Evolutionary conservation across 2,888 invertebrate species (phyloP), one percentile per base, ranked within the genome.

Genomic region (Resseliella maxima): DNA sequence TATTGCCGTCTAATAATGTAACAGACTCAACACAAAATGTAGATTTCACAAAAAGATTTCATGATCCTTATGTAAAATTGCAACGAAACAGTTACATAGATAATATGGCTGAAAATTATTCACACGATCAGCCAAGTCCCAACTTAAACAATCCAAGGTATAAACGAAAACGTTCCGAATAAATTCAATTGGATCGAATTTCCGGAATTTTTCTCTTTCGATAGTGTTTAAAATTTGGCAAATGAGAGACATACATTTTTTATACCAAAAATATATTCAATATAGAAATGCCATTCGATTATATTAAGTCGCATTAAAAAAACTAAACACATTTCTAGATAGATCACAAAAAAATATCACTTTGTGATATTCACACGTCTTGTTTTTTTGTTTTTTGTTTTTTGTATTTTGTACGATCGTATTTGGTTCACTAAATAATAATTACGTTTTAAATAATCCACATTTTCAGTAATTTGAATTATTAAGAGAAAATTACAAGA

Each of bases 31-130:
- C 72, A 31, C 35, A 1, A 31, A 35, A 72, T 31, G 12, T 15
- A 10, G 72, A 8, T 35, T 18, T 15, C 15, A 31, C 31, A 31
- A 31, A 2, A 72, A 72, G 31, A 72, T n/a, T n/a, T n/a, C n/a
- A n/a, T n/a, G 10, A 15, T 31, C 86, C 86, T 15, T 86, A 41
- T 64, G 86, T 86, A 15, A 86, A 86, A 86, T 24, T 86, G 24
- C 36, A 54, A 41, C 59, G 86, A 72, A 64, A 64, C 24, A 36
- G 21, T 5, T 27, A 41, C 27, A 86, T 86, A n/a, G 86, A 86
- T 24, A 64, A 41, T 36, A 38, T 86, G 64, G 64, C 54, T 35
- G 54, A 54, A 54, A 36, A 50, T 6, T 54, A 59, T 54, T 35
- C 31, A 36, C 83, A 41, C 8, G 83, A 54, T 41, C 41, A 50